These are phyloP conservation scores for Thecophora atra DNA, from an alignment of 2,888 invertebrate genomes.

Conservation along the genomic window DNA sequence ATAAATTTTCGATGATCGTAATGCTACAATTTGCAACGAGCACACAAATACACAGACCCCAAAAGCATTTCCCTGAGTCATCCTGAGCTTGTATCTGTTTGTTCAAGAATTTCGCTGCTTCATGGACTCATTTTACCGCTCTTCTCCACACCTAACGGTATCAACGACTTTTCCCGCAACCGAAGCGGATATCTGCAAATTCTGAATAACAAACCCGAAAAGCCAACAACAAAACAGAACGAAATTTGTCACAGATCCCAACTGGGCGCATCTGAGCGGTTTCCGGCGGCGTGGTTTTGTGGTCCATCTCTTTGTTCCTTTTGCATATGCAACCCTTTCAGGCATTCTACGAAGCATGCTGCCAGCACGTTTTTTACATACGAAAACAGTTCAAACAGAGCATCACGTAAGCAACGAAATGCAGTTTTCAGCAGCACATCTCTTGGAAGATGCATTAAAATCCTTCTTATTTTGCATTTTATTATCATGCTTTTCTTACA, in stretches of 20 bases:
- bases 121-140: too few species aligned
- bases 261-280: not conserved
- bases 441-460: too few species aligned
- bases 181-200: not conserved
- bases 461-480: too few species aligned
- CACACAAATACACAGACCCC: not conserved
- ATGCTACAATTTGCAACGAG: conserved; percentile 16
- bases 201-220: not conserved
- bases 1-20: conserved; percentile 25
- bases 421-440: too few species aligned
- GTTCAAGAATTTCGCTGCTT: too few species aligned
- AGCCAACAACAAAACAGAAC: not conserved
- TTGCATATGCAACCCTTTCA: not conserved
- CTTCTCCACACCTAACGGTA: too few species aligned
- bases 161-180: too few species aligned
- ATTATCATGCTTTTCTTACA: too few species aligned
- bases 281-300: not conserved
- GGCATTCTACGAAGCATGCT: not conserved
- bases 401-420: too few species aligned
- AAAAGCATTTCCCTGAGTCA: too few species aligned
- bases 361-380: conserved; percentile 18
- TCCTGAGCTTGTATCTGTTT: too few species aligned
- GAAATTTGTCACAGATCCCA: not conserved
- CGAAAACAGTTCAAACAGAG: not conserved
- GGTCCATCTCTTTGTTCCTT: not conserved